Conservation (phyloP, 2,888 invertebrate genomes). For the Clusia tigrina region DNA sequence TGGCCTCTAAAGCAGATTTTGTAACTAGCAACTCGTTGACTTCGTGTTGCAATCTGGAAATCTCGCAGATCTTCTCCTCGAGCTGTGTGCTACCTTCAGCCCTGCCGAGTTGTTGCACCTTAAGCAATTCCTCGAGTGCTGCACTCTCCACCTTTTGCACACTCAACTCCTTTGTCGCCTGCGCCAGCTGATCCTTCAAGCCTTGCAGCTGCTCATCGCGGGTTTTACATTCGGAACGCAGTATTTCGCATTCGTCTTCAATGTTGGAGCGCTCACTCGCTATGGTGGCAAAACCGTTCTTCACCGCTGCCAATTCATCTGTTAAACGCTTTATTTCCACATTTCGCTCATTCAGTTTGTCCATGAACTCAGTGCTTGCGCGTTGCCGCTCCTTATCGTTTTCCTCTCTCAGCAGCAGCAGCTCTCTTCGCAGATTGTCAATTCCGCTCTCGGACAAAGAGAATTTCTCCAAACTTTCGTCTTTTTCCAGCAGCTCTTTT, state of each 20-base stretch:
- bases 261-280: constrained; percentile 46
- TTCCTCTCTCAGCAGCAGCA: constrained; percentile 50
- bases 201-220: constrained; percentile 47
- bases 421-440: constrained; percentile 52
- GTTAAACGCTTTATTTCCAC: constrained; percentile 42
- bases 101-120: constrained; percentile 39
- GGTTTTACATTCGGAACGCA: constrained; percentile 49
- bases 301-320: constrained; percentile 39
- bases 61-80: constrained; percentile 34
- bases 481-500: constrained; percentile 52
- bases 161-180: constrained; percentile 46
- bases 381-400: constrained; percentile 47
- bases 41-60: constrained; percentile 32
- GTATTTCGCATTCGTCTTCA: constrained; percentile 47
- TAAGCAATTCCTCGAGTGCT: constrained; percentile 52
- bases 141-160: constrained; percentile 52
- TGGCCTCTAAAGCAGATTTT: constrained; percentile 28
- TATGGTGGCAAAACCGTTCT: constrained; percentile 38
- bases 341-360: constrained; percentile 43
- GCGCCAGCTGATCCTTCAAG: constrained; percentile 44
- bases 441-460: constrained; percentile 52
- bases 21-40: constrained; percentile 25
- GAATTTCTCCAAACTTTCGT: constrained; percentile 61
- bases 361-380: constrained; percentile 32
- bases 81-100: constrained; percentile 35